Evolutionary conservation across 2,113 vertebrate genomes (phyloP).

Genomic region (Eudyptes chrysolophus): DNA sequence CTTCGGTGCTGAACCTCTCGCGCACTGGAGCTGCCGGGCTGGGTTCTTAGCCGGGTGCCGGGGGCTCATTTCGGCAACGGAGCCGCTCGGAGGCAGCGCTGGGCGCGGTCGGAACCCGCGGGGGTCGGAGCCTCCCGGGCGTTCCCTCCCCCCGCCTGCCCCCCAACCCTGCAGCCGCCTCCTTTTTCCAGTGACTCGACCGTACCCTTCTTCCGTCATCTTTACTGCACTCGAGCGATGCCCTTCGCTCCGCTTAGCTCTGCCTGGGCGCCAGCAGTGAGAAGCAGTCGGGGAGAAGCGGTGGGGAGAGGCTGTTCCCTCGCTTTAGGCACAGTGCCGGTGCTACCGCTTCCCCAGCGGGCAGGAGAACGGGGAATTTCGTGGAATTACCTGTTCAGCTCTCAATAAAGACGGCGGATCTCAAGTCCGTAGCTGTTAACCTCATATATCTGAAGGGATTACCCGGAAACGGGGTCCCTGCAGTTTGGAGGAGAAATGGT

Average conservation of each 20-base stretch:
- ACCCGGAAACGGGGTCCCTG: neutral
- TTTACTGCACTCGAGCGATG: too few species aligned
- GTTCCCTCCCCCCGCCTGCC: too few species aligned
- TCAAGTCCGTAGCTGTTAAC: neutral
- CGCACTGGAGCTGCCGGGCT: rapidly evolving
- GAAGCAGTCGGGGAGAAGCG: neutral
- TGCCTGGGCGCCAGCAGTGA: neutral
- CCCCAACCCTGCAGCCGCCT: neutral
- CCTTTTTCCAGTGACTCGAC: neutral
- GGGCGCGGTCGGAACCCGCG: neutral
- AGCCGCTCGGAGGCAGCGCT: too few species aligned
- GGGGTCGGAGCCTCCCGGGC: rapidly evolving
- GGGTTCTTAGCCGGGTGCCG: rapidly evolving
- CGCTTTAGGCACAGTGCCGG: neutral
- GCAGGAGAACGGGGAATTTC: neutral
- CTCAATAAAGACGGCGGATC: neutral
- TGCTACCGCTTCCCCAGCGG: neutral
- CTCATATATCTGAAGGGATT: neutral
- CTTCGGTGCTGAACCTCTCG: too few species aligned
- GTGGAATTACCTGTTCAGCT: neutral
- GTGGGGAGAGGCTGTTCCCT: neutral
- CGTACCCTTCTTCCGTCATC: too few species aligned
- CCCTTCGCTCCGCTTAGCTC: neutral
- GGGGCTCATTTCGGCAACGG: neutral
- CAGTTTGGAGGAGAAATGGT: neutral